Conservation (phyloP, 2,797 vertebrate genomes). For the Austrolebias charrua region DNA sequence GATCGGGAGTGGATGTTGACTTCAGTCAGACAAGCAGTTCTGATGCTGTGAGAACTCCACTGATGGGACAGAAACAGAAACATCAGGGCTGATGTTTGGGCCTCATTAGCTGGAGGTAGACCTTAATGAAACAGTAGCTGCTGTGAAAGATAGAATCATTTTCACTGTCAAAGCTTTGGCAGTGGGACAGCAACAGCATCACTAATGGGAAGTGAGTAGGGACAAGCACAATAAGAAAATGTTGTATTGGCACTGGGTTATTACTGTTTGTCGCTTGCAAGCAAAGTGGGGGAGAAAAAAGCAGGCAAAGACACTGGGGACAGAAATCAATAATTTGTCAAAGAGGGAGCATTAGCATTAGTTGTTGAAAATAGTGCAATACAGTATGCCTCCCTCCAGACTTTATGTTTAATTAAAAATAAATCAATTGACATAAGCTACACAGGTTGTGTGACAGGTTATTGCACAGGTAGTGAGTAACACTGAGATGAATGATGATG, state of each 20-base stretch:
- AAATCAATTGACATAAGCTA: conserved; percentile 21
- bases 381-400: conserved; percentile 27
- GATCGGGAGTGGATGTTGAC: conserved; percentile 13
- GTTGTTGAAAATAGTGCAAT: conserved; percentile 49
- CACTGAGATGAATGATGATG: too few relatives aligned
- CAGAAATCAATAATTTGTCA: not conserved
- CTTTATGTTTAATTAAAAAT: conserved; percentile 38
- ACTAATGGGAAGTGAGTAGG: conserved; percentile 55
- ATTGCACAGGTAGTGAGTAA: too few relatives aligned
- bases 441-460: too few relatives aligned
- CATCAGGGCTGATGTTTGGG: conserved; percentile 52
- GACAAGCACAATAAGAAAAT: conserved; percentile 40
- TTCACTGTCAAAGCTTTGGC: conserved; percentile 54
- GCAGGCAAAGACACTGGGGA: conserved; percentile 3
- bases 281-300: conserved; percentile 18
- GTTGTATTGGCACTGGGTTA: conserved; percentile 41
- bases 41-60: conserved; percentile 27
- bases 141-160: conserved; percentile 50
- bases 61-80: conserved; percentile 41
- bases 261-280: conserved; percentile 48
- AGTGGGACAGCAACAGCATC: conserved; percentile 46
- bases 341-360: conserved; percentile 19
- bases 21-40: conserved; percentile 4
- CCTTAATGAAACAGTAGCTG: conserved; percentile 69
- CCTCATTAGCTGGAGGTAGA: conserved; percentile 41